Base-by-base conservation (phyloP, 92 coral and sea anemone genomes). In the Phenganax subtilis region DNA sequence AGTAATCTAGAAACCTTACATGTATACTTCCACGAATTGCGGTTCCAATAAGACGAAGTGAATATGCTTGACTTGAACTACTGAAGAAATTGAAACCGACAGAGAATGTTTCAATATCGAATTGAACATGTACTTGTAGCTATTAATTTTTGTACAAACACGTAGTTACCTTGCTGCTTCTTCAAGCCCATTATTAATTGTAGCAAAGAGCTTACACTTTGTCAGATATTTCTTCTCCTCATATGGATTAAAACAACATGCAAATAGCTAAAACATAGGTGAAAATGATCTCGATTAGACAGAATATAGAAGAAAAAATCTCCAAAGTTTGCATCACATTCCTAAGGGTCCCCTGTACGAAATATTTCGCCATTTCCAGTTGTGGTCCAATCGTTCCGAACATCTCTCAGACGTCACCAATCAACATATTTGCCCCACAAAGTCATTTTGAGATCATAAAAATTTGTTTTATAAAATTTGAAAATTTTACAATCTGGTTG, bases 41-140 rank as follows among this genome's bases (percentile, higher is more conserved):
- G 84, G 89, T 90, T 12, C 98, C 97, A 62, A 94, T 85, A 15
- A 87, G 93, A 60, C 98, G 89, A 9, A 93, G 89, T 47, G 91
- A 55, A 72, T 91, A 87, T 77, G 83, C 73, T 15, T 79, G 83
- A 52, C 16, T 17, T 17, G 83, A 59, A 53, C 83, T 79, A 64
- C 17, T 63, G 8, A 27, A 55, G 51, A 76, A 73, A 27, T 5
- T 55, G 9, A 76, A 16, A 6, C 12, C 76, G 57, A 67, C 60
- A 5, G 20, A 71, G 29, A 71, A 30, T 71, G 51, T 7, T 14
- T 59, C 7, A 2, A 14, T 59, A 59, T 14, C n/a, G n/a, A 59
- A 14, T 59, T 59, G 16, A 59, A 20, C 1, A 20, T 14, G 25
- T 14, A 59, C 65, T 59, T 20, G 25, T 29, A 15, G 4, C 12